These are phyloP conservation scores for Cyanoderma ruficeps DNA, from an alignment of 2,113 vertebrate genomes.

Conservation along the genomic window DNA sequence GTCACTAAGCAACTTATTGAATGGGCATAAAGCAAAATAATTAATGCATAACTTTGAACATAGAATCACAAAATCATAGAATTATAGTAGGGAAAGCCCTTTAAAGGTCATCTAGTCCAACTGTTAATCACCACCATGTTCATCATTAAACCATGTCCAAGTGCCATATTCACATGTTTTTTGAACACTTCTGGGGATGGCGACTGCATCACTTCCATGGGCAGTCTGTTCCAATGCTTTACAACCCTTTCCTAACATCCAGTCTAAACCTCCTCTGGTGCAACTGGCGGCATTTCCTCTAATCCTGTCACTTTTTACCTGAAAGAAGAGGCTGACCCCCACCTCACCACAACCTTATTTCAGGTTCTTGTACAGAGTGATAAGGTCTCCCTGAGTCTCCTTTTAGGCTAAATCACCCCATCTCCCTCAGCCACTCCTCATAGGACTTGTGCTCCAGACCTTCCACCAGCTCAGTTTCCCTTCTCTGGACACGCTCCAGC, in stretches of 20 bases:
- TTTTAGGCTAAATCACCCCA: not conserved
- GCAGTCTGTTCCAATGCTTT: not conserved
- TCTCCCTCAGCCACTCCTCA: not conserved
- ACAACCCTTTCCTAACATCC: not conserved
- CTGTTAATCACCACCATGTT: not conserved
- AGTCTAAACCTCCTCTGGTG: not conserved
- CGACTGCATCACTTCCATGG: not conserved
- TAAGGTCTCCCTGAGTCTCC: not conserved
- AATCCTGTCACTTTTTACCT: not conserved
- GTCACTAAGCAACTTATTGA: not conserved
- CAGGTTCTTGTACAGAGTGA: not conserved
- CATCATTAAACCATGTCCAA: not conserved
- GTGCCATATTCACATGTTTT: not conserved
- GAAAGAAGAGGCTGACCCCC: not conserved
- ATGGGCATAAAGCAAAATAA: not conserved
- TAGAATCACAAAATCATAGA: not conserved
- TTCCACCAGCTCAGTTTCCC: not conserved
- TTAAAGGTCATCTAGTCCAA: not conserved
- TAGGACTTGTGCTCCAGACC: not conserved
- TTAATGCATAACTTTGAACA: not conserved
- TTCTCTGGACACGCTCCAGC: not conserved
- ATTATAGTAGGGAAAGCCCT: not conserved
- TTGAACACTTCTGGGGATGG: not conserved
- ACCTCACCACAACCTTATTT: not conserved
- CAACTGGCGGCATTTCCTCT: not conserved